Evolutionary conservation across 2,888 invertebrate genomes (phyloP), one percentile per base, ranked within the genome.

Genomic region (Tachystola acroxantha): DNA sequence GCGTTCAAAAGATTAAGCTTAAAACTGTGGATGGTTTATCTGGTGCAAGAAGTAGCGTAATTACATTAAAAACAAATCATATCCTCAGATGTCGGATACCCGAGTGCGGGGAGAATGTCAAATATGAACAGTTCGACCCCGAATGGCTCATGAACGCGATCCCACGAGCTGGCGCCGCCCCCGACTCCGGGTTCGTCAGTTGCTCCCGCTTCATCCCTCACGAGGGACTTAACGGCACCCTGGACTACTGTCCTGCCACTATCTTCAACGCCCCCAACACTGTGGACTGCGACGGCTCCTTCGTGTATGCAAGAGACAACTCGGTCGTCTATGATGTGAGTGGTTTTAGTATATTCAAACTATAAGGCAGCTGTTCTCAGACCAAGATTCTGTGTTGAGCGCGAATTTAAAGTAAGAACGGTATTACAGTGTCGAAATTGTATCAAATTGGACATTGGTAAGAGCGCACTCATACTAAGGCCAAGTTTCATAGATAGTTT

Each of bases 281-380:
- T 11, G 48, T 70, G 42, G 45, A 58, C 12, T 85, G 84, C 46
- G 76, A 81, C n/a, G 53, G 44, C 24, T 84, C 69, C 41, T 84
- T 69, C 41, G 66, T 85, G 10, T 69, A 78, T 42, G 70, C 66
- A 29, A 71, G 67, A 45, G 79, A 67, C 3, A 81, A 85, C 43
- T 72, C 75, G 2, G 66, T 73, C 9, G 84, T 84, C 14, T 84
- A 75, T 46, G 84, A 84, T 42, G 40, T 36, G 25, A 38, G 38
- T 26, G 3, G n/a, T n/a, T n/a, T n/a, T n/a, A n/a, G n/a, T n/a
- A n/a, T n/a, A n/a, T n/a, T n/a, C n/a, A n/a, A n/a, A n/a, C n/a
- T n/a, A n/a, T n/a, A n/a, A n/a, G n/a, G n/a, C n/a, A n/a, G n/a
- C n/a, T n/a, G n/a, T n/a, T n/a, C n/a, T n/a, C n/a, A n/a, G n/a